Percentiles rank a stretch among this genome's conserved stretches.
Conservation (phyloP, 2,797 vertebrate genomes). For the Scolopax bukidnonensis region DNA sequence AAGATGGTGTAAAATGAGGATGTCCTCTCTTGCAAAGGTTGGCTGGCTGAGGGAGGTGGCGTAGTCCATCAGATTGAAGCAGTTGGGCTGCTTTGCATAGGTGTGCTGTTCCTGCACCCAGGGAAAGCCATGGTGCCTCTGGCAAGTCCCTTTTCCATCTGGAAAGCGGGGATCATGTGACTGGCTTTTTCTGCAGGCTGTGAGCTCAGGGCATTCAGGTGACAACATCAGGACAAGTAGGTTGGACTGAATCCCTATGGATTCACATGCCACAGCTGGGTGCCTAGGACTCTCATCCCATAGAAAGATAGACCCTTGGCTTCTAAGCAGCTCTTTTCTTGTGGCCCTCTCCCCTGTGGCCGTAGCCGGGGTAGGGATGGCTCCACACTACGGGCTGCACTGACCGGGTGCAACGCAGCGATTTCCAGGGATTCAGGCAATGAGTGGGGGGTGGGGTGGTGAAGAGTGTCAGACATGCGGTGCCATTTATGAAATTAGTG, state of each 20-base stretch:
- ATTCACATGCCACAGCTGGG: background rate
- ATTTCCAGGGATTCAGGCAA: background rate
- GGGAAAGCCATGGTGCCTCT: background rate
- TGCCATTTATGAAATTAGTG: slow-evolving; percentile 25
- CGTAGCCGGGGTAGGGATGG: rapidly evolving
- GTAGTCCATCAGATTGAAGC: background rate
- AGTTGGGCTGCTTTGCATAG: background rate
- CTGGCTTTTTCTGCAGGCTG: background rate
- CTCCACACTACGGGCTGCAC: rapidly evolving
- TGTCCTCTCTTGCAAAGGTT: background rate
- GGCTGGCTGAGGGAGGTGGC: background rate
- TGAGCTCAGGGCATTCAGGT: background rate
- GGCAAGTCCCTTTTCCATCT: background rate
- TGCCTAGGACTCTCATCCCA: background rate
- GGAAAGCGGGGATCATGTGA: rapidly evolving
- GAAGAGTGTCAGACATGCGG: background rate
- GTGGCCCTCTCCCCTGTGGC: background rate
- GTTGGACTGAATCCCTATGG: background rate
- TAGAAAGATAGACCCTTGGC: rapidly evolving
- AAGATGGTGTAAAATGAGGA: background rate
- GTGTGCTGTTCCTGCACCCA: background rate
- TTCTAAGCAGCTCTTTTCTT: background rate
- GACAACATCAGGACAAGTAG: background rate
- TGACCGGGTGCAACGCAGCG: background rate
- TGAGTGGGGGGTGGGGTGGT: background rate